Conservation (phyloP, 2,797 vertebrate species). For the Heteromormyrus szaboi region DNA sequence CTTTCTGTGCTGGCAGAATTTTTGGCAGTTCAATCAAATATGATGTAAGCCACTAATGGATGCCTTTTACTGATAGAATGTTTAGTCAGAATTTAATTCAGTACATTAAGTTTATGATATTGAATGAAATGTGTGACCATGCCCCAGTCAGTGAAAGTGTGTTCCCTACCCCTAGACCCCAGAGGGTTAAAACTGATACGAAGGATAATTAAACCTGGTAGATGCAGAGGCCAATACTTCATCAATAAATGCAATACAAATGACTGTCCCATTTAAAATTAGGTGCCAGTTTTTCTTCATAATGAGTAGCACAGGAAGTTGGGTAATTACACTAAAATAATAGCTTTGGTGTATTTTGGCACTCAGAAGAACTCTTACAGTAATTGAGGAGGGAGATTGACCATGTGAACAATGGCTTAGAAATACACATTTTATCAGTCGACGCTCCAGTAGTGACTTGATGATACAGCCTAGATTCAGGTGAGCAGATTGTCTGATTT, state of each 20-base stretch:
- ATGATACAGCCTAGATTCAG: conserved; percentile 49
- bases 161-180: too few species aligned
- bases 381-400: not conserved
- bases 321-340: not conserved
- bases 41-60: not conserved
- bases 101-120: not conserved
- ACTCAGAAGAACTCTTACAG: not conserved
- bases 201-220: not conserved
- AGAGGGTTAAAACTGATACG: not conserved
- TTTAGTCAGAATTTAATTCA: not conserved
- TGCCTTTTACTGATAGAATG: not conserved
- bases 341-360: not conserved
- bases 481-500: conserved; percentile 74
- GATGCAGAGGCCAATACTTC: not conserved
- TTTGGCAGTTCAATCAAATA: not conserved
- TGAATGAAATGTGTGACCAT: not conserved
- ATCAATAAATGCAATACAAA: not conserved
- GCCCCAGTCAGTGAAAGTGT: too few species aligned
- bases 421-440: not conserved
- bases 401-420: not conserved
- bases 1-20: not conserved
- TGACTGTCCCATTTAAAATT: not conserved
- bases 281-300: not conserved
- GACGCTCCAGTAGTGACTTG: not conserved
- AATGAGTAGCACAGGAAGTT: not conserved